phyloP scores from a whole-genome alignment of 1,140 invertebrate genomes.

The Pseudomyrmex dendroicus region DNA sequence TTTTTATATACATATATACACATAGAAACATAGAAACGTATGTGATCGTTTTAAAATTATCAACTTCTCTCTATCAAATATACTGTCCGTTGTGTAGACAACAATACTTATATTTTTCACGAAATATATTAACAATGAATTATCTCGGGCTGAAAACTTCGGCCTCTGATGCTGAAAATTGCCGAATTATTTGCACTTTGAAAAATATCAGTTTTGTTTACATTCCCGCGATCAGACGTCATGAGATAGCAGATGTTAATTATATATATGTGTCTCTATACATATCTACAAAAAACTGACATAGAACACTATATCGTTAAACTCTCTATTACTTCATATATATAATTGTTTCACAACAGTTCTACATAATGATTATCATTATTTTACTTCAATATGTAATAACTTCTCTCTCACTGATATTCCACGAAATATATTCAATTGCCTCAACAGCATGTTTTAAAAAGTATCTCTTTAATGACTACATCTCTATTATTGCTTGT shows the following conservation, averaged over 20 bases:
- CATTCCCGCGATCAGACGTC: slow-evolving; percentile 14
- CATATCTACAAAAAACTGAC: slow-evolving; percentile 85
- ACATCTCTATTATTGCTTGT: slow-evolving; percentile 83
- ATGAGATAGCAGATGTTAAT: slow-evolving; percentile 70
- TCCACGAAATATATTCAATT: slow-evolving; percentile 59
- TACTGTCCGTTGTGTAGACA: slow-evolving; percentile 7
- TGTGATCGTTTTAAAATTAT: slow-evolving; percentile 81
- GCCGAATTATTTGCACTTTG: slow-evolving; percentile 4
- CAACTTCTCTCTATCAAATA: slow-evolving; percentile 80
- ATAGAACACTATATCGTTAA: slow-evolving; percentile 84
- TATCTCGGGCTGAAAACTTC: neutral
- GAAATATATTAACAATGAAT: slow-evolving; percentile 35
- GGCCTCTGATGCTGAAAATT: neutral
- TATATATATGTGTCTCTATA: slow-evolving; percentile 78
- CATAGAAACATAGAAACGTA: slow-evolving; percentile 41
- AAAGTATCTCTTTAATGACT: slow-evolving; percentile 69
- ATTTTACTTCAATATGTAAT: slow-evolving; percentile 67
- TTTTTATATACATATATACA: slow-evolving; percentile 16
- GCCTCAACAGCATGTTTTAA: slow-evolving; percentile 60
- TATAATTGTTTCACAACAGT: slow-evolving; percentile 78
- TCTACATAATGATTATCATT: slow-evolving; percentile 75
- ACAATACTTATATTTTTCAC: neutral
- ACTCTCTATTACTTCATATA: slow-evolving; percentile 84
- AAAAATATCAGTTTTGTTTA: slow-evolving; percentile 32
- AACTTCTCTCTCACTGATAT: slow-evolving; percentile 67